Evolutionary conservation across 2,888 invertebrate genomes (phyloP), one percentile per base, ranked within the genome.

Genomic region (Pyrrhia umbra): DNA sequence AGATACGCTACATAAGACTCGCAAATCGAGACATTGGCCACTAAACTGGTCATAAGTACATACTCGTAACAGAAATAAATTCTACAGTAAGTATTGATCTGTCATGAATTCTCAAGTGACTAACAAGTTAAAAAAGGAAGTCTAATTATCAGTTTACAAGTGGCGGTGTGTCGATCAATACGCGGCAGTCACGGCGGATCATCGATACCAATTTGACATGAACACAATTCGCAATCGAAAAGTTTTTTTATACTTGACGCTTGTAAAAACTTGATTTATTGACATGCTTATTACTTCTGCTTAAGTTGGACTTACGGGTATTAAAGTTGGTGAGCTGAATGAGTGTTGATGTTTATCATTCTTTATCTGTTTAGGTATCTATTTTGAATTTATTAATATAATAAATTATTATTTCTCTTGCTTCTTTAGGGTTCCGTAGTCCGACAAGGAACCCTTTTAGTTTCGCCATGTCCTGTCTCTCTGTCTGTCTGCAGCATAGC

Each of bases 221-320:
- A 81, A 74, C 77, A 86, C 80, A 89, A 90, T 89, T 89, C 84
- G 88, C 87, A 86, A 88, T 85, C 79, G 79, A 79, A 75, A 56
- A 71, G 15, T 18, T 25, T 60, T 84, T 88, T 88, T 85, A 82
- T 78, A 77, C 74, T 73, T 71, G 70, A 62, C 61, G 69, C 63
- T 71, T 71, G 79, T 80, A 88, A 87, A 85, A 87, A 86, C 73
- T 80, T 90, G 90, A 91, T 91, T 88, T 90, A 91, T 90, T 82
- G 86, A 87, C 79, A 84, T 80, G 77, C 83, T 85, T 88, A 87
- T 88, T 87, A 86, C 84, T 75, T 77, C 81, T 79, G 83, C 82
- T 86, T 84, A 76, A 65, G 50, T 66, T 43, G 37, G 50, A 88
- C 85, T 82, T 63, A 90, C 80, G 45, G 84, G 3, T 54, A 15